Conservation (phyloP, 2,888 invertebrate species). For the Hymenopus coronatus region DNA sequence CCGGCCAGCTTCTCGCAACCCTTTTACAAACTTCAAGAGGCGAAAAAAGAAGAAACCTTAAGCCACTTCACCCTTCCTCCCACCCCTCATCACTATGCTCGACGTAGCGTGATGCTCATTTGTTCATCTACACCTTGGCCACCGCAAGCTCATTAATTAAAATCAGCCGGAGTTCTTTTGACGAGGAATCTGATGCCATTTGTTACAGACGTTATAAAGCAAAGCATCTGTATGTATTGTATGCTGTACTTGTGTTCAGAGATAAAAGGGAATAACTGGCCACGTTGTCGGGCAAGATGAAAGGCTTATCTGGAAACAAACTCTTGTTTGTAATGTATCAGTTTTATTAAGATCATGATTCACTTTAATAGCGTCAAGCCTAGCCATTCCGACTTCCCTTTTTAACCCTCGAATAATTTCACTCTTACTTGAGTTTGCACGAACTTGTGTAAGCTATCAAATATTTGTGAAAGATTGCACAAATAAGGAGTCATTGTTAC, state of each 20-base stretch:
- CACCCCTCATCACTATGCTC: background rate
- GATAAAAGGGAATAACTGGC: background rate
- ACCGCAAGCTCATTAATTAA: slow-evolving; percentile 26
- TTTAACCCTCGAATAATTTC: background rate
- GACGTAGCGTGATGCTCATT: slow-evolving; percentile 8
- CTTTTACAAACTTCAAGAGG: background rate
- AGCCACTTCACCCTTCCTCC: background rate
- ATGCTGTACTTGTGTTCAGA: background rate
- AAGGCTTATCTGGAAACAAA: background rate
- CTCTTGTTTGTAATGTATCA: background rate
- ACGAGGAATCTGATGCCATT: slow-evolving; percentile 16
- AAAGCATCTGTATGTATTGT: background rate
- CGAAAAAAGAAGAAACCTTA: background rate
- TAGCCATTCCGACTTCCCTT: background rate
- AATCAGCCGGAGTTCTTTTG: slow-evolving; percentile 12
- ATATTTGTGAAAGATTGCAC: no score
- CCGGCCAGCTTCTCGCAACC: background rate
- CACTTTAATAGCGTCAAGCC: background rate
- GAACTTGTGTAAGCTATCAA: no score
- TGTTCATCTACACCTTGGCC: slow-evolving; percentile 17
- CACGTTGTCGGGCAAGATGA: background rate
- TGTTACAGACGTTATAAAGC: slow-evolving; percentile 1
- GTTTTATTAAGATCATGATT: background rate
- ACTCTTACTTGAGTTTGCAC: background rate
- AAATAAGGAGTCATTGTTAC: no score